Evolutionary conservation across 2,113 vertebrate species (phyloP), one percentile per base, ranked within the genome.

Genomic region (Coryphaenoides rupestris): DNA sequence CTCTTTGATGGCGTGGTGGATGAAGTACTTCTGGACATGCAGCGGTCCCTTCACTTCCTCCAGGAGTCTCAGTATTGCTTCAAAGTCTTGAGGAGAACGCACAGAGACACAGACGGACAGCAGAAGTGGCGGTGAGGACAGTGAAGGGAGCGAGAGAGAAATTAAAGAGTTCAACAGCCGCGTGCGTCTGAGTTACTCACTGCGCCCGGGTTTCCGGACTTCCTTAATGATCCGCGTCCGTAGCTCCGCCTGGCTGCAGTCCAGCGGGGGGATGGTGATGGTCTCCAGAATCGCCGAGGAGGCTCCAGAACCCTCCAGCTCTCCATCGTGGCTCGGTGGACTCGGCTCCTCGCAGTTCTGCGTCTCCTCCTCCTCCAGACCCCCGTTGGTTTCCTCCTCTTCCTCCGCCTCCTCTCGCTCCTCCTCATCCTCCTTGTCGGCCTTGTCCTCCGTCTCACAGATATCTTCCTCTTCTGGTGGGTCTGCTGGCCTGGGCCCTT

Each of bases 1-100:
- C 90, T 99, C 96, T 84, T 93, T 96, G 84, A 99, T 97, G 63
- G 95, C 93, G 70, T 97, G 93, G 80, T 96, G 94, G 88, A 99
- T 93, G 87, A 99, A 95, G 80, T 94, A 95, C 84, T 91, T 95
- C 75, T 95, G 94, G 26, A 96, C 88, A 58, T 93, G 89, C 54
- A 89, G 69, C 28, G 96, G 89, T 58, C 97, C 97, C 89, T 94
- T 94, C 13, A 98, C 92, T 73, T 94, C 92, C 78, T 96, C 94
- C 76, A 99, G 93, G 23, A 98, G 89, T 77, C 84, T 74, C 72
- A 96, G 93, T 86, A 98, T 95, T 62, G 91, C 88, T 79, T 94
- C 91, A 64, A 94, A 96, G 81, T 97, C 96, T 98, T 21, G 79
- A 76, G 33, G 55, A 46, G 23, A 50, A 53, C 66, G 17, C 15